Evolutionary conservation across 2,888 invertebrate species (phyloP).

Genomic region (Dioctria linearis): DNA sequence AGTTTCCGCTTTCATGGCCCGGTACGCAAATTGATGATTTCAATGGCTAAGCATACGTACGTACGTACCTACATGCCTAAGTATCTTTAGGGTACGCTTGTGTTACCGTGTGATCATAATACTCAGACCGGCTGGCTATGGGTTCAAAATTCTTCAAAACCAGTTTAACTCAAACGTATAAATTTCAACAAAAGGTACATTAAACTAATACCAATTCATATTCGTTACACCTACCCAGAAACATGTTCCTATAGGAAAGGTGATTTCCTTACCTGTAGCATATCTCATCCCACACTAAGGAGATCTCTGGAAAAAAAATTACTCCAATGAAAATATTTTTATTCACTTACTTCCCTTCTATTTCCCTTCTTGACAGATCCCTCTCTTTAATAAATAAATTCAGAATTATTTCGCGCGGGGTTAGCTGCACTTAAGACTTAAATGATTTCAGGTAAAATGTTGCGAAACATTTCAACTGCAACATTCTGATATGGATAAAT

Average conservation of each 20-base stretch:
- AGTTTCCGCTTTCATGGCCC: no score
- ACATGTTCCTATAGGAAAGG: slow-evolving; percentile 1
- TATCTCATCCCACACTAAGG: no score
- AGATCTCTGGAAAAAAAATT: no score
- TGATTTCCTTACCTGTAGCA: neutral
- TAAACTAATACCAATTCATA: neutral
- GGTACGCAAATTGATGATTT: no score
- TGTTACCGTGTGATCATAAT: no score
- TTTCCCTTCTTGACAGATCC: no score
- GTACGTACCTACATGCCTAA: no score
- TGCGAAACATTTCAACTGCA: neutral
- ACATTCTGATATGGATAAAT: neutral
- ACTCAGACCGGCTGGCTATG: slow-evolving; percentile 16
- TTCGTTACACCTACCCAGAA: neutral
- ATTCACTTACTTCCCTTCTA: no score
- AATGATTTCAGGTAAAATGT: neutral
- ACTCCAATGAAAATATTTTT: no score
- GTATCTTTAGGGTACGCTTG: neutral
- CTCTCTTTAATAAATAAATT: no score
- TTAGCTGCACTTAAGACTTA: no score
- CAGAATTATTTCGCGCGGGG: neutral
- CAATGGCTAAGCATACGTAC: no score
- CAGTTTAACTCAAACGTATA: slow-evolving; percentile 28
- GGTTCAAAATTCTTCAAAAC: slow-evolving; percentile 54
- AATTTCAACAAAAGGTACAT: neutral